Evolutionary conservation across 2,888 invertebrate species (phyloP).

Genomic region (Apamea monoglypha): DNA sequence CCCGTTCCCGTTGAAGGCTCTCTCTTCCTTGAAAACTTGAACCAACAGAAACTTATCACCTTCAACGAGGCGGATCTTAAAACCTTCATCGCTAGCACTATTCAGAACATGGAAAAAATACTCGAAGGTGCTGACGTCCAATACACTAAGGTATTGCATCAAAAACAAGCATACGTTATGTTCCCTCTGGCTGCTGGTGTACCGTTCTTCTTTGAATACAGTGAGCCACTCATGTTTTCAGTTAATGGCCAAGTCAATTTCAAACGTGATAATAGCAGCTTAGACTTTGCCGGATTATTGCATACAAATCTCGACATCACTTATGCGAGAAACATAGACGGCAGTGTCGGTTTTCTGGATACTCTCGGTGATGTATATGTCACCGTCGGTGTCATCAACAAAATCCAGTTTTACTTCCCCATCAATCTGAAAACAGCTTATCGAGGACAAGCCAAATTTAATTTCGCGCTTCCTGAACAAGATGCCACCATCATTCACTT

Average conservation of each 20-base stretch:
- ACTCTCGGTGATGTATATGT: constrained; percentile 91
- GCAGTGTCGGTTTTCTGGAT: constrained; percentile 91
- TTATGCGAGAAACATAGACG: constrained; percentile 89
- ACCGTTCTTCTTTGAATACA: constrained; percentile 92
- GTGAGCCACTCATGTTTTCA: constrained; percentile 89
- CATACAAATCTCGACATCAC: constrained; percentile 87
- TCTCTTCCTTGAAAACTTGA: constrained; percentile 83
- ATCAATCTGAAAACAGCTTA: constrained; percentile 84
- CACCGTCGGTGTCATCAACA: constrained; percentile 91
- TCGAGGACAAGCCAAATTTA: constrained; percentile 82
- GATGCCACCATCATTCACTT: constrained; percentile 89
- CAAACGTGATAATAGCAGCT: constrained; percentile 28
- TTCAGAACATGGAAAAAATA: constrained; percentile 79
- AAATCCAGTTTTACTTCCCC: constrained; percentile 90
- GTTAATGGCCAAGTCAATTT: constrained; percentile 77
- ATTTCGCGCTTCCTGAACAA: constrained; percentile 85
- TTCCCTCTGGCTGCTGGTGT: constrained; percentile 93
- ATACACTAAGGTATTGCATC: constrained; percentile 90
- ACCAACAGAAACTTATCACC: constrained; percentile 85
- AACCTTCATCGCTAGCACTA: constrained; percentile 81
- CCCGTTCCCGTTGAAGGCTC: constrained; percentile 91
- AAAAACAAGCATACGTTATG: constrained; percentile 90
- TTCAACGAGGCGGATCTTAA: constrained; percentile 90
- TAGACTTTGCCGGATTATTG: constrained; percentile 76
- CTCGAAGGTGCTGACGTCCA: constrained; percentile 88